Percentiles rank a stretch among this genome's conserved stretches.
phyloP scores from a whole-genome alignment of 2,797 vertebrate genomes.

The Limnodromus scolopaceus region DNA sequence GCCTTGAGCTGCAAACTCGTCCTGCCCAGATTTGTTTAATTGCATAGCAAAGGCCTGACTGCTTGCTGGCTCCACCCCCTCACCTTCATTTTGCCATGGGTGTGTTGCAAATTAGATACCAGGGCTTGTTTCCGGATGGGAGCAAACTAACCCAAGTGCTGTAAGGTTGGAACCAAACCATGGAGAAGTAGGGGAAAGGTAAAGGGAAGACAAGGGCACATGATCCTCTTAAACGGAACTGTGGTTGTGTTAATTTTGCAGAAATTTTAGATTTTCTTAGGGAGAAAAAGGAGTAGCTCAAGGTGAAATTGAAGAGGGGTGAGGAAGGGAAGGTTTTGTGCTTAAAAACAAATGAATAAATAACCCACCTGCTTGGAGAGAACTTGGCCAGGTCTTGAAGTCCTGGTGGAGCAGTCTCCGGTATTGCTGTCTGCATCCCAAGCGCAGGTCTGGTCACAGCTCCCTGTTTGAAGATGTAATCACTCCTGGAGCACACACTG shows the following conservation, averaged over 20 bases:
- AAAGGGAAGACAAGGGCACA: not conserved
- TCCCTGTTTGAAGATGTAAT: slow-evolving; percentile 52
- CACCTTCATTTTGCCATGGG: slow-evolving; percentile 41
- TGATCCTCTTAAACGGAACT: not conserved
- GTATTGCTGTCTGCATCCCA: not conserved
- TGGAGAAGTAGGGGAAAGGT: not conserved
- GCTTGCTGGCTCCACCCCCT: slow-evolving; percentile 23
- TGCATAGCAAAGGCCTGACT: slow-evolving; percentile 55
- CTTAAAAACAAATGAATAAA: not conserved
- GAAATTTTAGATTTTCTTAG: not conserved
- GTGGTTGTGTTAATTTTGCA: not conserved
- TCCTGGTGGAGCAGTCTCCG: not conserved
- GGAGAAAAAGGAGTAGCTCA: not conserved
- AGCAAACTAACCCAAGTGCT: not conserved
- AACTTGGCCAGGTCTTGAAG: not conserved
- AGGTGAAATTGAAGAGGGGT: not conserved
- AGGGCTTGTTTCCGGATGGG: slow-evolving; percentile 11
- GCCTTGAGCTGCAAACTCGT: slow-evolving; percentile 36
- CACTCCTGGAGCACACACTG: not conserved
- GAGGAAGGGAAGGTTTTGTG: not conserved
- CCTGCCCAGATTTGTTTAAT: slow-evolving; percentile 69
- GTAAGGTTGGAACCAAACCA: not conserved
- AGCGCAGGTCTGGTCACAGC: slow-evolving; percentile 48
- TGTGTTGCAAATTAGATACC: slow-evolving; percentile 33
- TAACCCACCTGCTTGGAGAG: not conserved